phyloP scores from a whole-genome alignment of 2,888 invertebrate species.

The Drosophila paranaensis region DNA sequence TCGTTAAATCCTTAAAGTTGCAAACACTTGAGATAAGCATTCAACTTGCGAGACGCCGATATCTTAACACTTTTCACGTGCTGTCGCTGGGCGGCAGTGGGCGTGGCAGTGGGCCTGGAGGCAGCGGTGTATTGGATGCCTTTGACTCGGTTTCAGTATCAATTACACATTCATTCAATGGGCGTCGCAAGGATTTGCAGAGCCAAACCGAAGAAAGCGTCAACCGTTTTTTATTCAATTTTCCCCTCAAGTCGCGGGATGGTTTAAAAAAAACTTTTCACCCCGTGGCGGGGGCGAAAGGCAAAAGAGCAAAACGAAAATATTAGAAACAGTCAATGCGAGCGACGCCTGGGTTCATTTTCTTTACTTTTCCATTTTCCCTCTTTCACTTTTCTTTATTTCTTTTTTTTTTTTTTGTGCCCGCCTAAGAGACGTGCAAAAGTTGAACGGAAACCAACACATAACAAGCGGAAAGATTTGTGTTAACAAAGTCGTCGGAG shows the following conservation, averaged over 20 bases:
- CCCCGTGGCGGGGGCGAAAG: constrained; percentile 25
- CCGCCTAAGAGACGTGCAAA: constrained; percentile 47
- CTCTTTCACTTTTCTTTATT: constrained; percentile 5
- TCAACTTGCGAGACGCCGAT: constrained; percentile 34
- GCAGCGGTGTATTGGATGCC: constrained; percentile 56
- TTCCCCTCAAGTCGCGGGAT: constrained; percentile 25
- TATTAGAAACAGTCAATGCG: constrained; percentile 61
- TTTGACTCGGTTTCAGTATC: constrained; percentile 68
- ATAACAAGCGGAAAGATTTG: constrained; percentile 81
- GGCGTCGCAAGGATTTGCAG: constrained; percentile 61
- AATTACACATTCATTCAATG: constrained; percentile 75
- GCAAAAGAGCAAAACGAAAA: constrained; percentile 52
- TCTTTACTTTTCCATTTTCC: constrained; percentile 12
- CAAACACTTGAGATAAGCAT: constrained; percentile 33
- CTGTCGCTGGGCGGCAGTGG: not conserved
- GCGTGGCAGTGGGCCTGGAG: constrained; percentile 20
- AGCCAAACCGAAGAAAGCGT: constrained; percentile 34
- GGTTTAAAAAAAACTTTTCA: constrained; percentile 4
- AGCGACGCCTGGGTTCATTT: constrained; percentile 19
- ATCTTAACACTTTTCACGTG: constrained; percentile 43
- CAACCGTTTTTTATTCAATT: constrained; percentile 75
- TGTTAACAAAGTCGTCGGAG: constrained; percentile 69
- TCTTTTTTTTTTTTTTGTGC: not conserved
- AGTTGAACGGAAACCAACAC: constrained; percentile 68
- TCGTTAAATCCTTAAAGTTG: constrained; percentile 29